A percentile compares a stretch with the other conserved stretches of the same genome.
Evolutionary conservation across 2,797 vertebrate species (phyloP).

Genomic region (Potorous gilbertii): DNA sequence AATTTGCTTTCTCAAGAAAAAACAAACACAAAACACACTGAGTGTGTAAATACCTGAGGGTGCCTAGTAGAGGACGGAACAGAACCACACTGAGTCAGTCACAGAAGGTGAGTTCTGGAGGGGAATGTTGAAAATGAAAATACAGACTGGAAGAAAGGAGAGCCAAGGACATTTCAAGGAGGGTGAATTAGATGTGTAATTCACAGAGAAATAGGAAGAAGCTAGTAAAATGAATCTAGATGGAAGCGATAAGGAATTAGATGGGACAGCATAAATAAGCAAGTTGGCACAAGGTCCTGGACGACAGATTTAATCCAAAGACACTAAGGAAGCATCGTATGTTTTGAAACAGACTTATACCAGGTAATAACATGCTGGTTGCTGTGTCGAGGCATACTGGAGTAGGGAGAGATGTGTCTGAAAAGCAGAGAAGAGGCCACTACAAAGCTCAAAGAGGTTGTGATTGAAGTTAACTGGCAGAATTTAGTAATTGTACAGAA

Average conservation of each 20-base stretch:
- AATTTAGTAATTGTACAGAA: not conserved
- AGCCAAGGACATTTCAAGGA: not conserved
- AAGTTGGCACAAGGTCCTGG: not conserved
- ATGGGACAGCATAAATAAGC: not conserved
- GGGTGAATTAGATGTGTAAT: accelerated
- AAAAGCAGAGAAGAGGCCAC: not conserved
- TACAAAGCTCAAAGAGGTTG: not conserved
- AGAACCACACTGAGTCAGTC: not conserved
- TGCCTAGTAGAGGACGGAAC: not conserved
- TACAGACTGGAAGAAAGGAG: not conserved
- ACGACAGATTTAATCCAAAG: not conserved
- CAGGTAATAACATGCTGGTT: not conserved
- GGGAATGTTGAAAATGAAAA: not conserved
- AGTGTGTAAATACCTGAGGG: not conserved
- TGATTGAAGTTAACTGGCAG: not conserved
- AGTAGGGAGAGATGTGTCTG: not conserved
- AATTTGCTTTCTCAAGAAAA: not conserved
- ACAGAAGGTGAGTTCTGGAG: not conserved
- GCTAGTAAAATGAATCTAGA: not conserved
- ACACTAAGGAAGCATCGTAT: too few relatives aligned
- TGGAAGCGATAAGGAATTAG: not conserved
- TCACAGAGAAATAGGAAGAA: not conserved
- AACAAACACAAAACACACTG: not conserved
- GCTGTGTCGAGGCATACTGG: not conserved
- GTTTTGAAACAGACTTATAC: not conserved